Evolutionary conservation across 2,797 vertebrate genomes (phyloP).

Genomic region (Clarias platycephalus): DNA sequence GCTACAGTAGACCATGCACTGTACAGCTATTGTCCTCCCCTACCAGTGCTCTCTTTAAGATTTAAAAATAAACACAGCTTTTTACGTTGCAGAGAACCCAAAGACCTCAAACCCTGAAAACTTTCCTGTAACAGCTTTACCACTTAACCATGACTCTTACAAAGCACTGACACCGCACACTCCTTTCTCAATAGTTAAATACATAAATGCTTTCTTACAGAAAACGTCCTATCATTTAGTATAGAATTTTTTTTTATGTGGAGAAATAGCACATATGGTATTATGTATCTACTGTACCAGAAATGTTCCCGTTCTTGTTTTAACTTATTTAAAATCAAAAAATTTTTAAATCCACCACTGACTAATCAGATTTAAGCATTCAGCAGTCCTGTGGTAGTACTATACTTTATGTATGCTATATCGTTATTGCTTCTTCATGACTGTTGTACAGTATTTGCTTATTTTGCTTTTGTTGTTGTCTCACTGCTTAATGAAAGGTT

Average conservation of each 20-base stretch:
- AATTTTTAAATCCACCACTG: too few species aligned
- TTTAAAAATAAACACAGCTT: background rate
- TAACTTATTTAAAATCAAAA: background rate
- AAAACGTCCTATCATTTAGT: background rate
- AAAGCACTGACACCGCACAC: background rate
- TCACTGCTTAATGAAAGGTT: constrained; percentile 67
- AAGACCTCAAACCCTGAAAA: background rate
- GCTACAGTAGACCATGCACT: background rate
- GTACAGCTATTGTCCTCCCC: background rate
- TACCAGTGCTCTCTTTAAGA: background rate
- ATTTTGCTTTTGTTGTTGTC: constrained; percentile 4
- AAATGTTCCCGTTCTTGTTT: background rate
- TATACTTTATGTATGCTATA: background rate
- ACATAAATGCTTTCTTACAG: background rate
- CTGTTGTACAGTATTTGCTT: background rate
- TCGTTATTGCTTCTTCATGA: background rate
- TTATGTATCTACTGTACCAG: background rate
- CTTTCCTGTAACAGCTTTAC: background rate
- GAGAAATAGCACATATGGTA: too few species aligned
- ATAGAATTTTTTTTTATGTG: background rate
- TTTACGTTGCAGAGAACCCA: background rate
- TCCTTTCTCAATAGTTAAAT: background rate
- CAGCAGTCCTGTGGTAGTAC: background rate
- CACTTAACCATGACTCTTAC: background rate
- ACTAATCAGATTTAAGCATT: background rate